Evolutionary conservation across 2,797 vertebrate genomes (phyloP), one percentile per base, ranked within the genome.

Genomic region (Dallia pectoralis): DNA sequence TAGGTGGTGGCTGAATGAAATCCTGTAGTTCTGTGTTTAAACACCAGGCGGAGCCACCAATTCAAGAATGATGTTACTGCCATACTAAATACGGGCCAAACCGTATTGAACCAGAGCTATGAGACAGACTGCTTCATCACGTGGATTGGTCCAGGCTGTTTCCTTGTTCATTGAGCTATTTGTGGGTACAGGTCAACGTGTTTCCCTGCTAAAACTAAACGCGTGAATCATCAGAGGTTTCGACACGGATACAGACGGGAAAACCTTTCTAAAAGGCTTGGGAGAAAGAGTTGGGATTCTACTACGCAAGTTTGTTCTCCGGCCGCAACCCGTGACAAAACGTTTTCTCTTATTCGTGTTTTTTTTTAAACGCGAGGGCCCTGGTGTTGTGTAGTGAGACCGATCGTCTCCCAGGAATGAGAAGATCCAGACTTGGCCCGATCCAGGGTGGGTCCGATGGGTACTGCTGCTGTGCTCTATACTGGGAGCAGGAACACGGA

Each of bases 1-100:
- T 18, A n/a, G 71, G 5, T 25, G 36, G 40, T 16, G 56, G 2
- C 11, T 66, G 22, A 44, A 36, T 0, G 4, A 6, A 25, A 32
- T 36, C 30, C 48, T 48, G 48, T 29, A 30, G 9, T 51, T 25
- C 1, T 11, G 16, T 70, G 9, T 65, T 18, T 72, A 1, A 71
- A 85, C 88, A 89, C 62, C 36, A 88, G 89, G 69, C 75, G 89
- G 82, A 87, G 84, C 76, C 79, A 65, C 73, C 49, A 64, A 82
- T 73, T 29, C 82, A 77, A 12, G 62, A 32, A 36, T 56, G 85
- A 67, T 16, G 14, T 1, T 47, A 2, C 1, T 51, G 47, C 18
- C 67, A 51, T 44, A 48, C 47, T 69, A 18, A 29, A 51, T 29
- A 51, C 44, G 25, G 67, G 22, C 49, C 12, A 18, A 62, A 19